Evolutionary conservation across 2,113 vertebrate species (phyloP), one percentile per base, ranked within the genome.

Genomic region (Rallus limicola): DNA sequence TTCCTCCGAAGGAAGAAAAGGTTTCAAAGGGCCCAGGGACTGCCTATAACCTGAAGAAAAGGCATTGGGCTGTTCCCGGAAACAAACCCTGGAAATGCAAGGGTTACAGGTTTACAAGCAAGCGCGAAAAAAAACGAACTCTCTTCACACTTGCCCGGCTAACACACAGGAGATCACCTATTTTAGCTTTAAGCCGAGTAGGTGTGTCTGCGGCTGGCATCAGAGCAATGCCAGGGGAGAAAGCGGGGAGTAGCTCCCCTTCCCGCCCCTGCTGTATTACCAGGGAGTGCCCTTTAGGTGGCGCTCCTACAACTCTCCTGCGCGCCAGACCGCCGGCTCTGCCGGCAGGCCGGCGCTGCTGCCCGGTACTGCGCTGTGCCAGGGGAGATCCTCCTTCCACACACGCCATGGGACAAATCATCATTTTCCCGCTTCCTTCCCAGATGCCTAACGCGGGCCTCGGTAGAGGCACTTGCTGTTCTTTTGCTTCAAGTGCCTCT

Each of bases 261-360:
- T 48, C 36, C 6, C 0, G 1, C 4, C 15, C n/a, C 36, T n/a
- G 31, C 16, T 36, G 50, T 9, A 2, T 42, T 5, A 10, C 5
- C 16, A 23, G 1, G 13, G 26, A 4, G 15, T 48, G 34, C 42
- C 38, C 62, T 59, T 55, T 0, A 10, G 55, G 44, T 3, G 76
- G 60, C 75, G 72, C 38, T 78, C 36, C 5, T 17, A n/a, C 7
- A 7, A 3, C 5, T 9, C 17, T 11, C 28, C 53, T 4, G 31
- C 0, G 23, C 5, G 10, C 21, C 8, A 1, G 1, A 2, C 7
- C 10, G 33, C 21, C 6, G 0, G 42, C 31, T n/a, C 11, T 31
- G 14, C 24, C 3, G 25, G 29, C 10, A 7, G 29, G 13, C 3
- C 15, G 7, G n/a, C 13, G 12, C 46, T 11, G 12, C 12, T 6